Percentiles rank a stretch among this genome's conserved stretches.
These are phyloP conservation scores for Caranx ignobilis DNA, from an alignment of 2,113 vertebrate genomes.

Conservation along the genomic window DNA sequence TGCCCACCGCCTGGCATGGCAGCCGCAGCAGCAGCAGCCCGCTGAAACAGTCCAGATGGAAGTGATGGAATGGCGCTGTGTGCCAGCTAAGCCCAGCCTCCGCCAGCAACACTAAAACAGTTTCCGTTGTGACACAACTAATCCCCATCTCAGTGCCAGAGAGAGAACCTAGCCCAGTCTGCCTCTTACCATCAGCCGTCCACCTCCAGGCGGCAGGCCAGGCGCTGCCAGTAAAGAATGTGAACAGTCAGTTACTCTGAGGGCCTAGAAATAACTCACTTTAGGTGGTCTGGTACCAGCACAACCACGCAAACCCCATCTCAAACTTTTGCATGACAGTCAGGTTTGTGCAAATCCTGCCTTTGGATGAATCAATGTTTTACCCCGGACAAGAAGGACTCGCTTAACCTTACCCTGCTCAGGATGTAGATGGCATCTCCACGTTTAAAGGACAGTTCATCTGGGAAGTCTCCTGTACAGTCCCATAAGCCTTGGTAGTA, in stretches of 20 bases:
- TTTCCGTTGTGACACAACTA: slow-evolving; percentile 84
- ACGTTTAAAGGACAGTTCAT: slow-evolving; percentile 95
- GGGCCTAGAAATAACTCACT: slow-evolving; percentile 62
- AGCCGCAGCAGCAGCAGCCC: slow-evolving; percentile 56
- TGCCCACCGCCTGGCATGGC: slow-evolving; percentile 59
- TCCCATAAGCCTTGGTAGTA: slow-evolving; percentile 97
- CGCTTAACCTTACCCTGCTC: slow-evolving; percentile 89
- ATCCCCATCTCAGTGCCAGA: slow-evolving; percentile 75
- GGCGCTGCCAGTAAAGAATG: slow-evolving; percentile 73
- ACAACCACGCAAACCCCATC: slow-evolving; percentile 29
- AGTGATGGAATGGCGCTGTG: slow-evolving; percentile 77
- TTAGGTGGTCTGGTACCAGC: slow-evolving; percentile 68
- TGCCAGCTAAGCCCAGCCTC: slow-evolving; percentile 72
- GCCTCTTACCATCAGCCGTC: slow-evolving; percentile 53
- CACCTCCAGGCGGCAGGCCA: slow-evolving; percentile 67
- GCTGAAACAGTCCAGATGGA: slow-evolving; percentile 76
- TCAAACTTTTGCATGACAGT: slow-evolving; percentile 25
- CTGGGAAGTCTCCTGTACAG: slow-evolving; percentile 87
- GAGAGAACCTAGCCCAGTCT: slow-evolving; percentile 52
- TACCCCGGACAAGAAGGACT: neutral
- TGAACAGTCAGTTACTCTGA: slow-evolving; percentile 66
- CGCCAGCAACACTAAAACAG: slow-evolving; percentile 80
- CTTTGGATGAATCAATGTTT: slow-evolving; percentile 15
- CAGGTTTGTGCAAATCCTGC: slow-evolving; percentile 26
- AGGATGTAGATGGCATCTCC: slow-evolving; percentile 96